Percentiles rank a stretch among this genome's conserved stretches.
phyloP scores from a whole-genome alignment of 1,140 invertebrate genomes.

The Drosophila kanapiae region DNA sequence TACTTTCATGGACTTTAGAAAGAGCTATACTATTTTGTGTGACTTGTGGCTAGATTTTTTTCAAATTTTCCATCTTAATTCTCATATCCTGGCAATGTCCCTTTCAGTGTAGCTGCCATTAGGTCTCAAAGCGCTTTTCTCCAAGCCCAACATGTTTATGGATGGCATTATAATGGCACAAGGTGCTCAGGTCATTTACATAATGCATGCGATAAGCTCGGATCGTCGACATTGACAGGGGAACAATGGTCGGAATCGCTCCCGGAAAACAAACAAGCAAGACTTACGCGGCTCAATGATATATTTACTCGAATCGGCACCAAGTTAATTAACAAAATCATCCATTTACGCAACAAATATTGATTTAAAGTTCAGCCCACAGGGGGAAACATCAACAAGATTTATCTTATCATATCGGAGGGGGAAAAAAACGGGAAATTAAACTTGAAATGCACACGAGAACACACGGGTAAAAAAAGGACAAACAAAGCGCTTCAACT shows the following conservation, averaged over 20 bases:
- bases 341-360: constrained; percentile 44
- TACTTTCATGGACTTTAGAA: too few relatives aligned
- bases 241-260: not conserved
- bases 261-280: constrained; percentile 1
- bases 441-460: constrained; percentile 47
- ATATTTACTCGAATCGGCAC: constrained; percentile 24
- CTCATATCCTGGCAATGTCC: not conserved
- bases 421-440: constrained; percentile 28
- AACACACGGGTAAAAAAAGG: not conserved
- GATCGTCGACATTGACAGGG: constrained; percentile 8
- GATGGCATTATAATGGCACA: constrained; percentile 14
- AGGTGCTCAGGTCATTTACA: constrained; percentile 14
- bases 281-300: constrained; percentile 8
- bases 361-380: constrained; percentile 46
- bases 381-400: constrained; percentile 25
- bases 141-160: not conserved
- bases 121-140: not conserved
- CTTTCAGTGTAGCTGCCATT: not conserved
- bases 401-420: constrained; percentile 26
- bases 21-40: too few relatives aligned
- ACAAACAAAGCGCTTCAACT: constrained; percentile 1
- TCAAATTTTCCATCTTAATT: not conserved
- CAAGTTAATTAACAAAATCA: constrained; percentile 57
- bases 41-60: not conserved
- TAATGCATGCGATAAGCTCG: constrained; percentile 23